These are phyloP conservation scores for Ricordea florida DNA, from an alignment of 92 coral and sea anemone species.

Conservation along the genomic window DNA sequence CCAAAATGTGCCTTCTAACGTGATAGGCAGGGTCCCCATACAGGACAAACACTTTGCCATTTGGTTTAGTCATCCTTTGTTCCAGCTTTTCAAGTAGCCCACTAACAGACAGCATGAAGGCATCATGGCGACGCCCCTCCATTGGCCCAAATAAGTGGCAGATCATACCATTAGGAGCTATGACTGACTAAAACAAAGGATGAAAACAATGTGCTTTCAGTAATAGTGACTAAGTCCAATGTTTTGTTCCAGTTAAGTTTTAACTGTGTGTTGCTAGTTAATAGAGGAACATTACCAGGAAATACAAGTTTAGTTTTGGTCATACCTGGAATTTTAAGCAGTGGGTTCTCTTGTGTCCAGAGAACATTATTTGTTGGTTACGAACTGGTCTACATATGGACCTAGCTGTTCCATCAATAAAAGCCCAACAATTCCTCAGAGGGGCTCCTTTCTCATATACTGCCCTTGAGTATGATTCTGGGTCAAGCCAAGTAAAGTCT, in stretches of 20 bases:
- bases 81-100: background rate
- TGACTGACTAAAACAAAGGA: background rate
- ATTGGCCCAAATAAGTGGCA: background rate
- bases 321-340: conserved; percentile 38
- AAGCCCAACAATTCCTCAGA: background rate
- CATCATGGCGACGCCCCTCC: conserved; percentile 49
- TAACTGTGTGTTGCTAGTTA: no score
- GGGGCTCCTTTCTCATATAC: background rate
- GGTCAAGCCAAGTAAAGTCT: conserved; percentile 19
- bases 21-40: conserved; percentile 43
- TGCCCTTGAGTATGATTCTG: background rate
- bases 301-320: background rate
- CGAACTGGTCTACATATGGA: conserved; percentile 10
- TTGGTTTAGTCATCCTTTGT: conserved; percentile 1
- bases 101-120: conserved; percentile 45
- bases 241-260: background rate
- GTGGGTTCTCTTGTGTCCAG: conserved; percentile 27
- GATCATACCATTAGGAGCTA: background rate
- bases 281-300: no score
- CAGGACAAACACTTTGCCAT: conserved; percentile 12
- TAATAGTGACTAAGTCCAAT: background rate
- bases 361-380: conserved; percentile 11
- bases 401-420: background rate
- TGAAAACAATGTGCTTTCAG: background rate
- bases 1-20: conserved; percentile 9